Percentiles rank a stretch among this genome's conserved stretches.
phyloP scores from a whole-genome alignment of 2,113 vertebrate species.

The Campylorhamphus procurvoides region DNA sequence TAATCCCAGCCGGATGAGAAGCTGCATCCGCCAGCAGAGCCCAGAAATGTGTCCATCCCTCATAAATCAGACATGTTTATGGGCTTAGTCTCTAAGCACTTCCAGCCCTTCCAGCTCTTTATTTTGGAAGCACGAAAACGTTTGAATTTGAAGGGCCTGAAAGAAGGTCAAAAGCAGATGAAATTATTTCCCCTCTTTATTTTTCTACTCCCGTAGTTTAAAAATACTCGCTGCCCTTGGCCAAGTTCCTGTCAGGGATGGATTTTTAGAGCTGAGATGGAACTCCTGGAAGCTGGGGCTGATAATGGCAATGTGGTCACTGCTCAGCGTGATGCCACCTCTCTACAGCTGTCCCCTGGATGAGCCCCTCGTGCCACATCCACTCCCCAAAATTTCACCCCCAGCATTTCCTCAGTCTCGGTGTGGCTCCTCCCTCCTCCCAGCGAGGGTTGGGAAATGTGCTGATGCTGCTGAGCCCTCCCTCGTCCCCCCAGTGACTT shows the following conservation, averaged over 20 bases:
- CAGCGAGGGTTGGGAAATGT: not conserved
- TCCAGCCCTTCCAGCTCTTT: not conserved
- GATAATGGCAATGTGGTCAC: not conserved
- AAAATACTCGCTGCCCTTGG: not conserved
- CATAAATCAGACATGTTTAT: conserved; percentile 5
- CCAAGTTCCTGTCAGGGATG: not conserved
- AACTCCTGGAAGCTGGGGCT: not conserved
- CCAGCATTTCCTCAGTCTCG: accelerated
- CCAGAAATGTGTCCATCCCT: not conserved
- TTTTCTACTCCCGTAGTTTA: not conserved
- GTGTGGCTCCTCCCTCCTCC: not conserved
- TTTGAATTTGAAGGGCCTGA: not conserved
- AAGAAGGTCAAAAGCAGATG: not conserved
- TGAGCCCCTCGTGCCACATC: not conserved
- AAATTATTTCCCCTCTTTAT: not conserved
- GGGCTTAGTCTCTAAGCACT: not conserved
- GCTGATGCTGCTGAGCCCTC: conserved; percentile 32
- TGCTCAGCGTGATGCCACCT: not conserved
- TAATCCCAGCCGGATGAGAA: accelerated
- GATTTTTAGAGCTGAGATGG: not conserved
- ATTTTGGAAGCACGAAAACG: not conserved
- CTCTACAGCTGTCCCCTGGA: not conserved
- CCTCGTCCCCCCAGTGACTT: not conserved
- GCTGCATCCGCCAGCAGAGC: not conserved
- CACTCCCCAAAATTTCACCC: not conserved